Base-by-base conservation (phyloP, 2,888 invertebrate genomes). In the Ceraclea dissimilis region DNA sequence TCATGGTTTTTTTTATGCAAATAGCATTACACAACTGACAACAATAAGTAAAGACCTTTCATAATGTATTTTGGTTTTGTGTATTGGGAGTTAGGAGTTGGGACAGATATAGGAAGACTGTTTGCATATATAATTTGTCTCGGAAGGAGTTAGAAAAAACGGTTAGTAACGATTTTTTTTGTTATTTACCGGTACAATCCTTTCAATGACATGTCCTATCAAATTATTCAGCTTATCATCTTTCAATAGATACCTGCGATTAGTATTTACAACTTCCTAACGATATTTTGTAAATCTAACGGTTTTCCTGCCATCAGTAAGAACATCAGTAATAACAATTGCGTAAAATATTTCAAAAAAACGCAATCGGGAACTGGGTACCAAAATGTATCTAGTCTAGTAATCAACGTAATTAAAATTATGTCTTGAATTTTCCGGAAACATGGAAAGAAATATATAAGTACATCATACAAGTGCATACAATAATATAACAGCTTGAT, bases 1-100 rank as follows among this genome's bases (percentile, higher is more conserved):
- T 62, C 59, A 60, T 53, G 61, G 57, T 58, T 62, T 61, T 60
- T 59, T 59, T 62, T 62, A 62, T 62, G 61, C 61, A 62, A 62
- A 62, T 62, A 57, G 54, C 51, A 60, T 56, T 46, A 60, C 60
- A 56, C 60, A 51, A 56, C 48, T 57, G 59, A 54, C 52, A 57
- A 61, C 61, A 61, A 61, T 59, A 52, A 59, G 57, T 19, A 47
- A 51, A 53, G 57, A 59, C 51, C 59, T 52, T 61, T 61, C 55
- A 50, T 50, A 52, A n/a, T n/a, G n/a, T n/a, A n/a, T n/a, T n/a
- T n/a, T n/a, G n/a, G n/a, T n/a, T n/a, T n/a, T 59, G 54, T 57
- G 56, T 26, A 26, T 26, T 33, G 34, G 31, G 49, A 46, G 46
- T 49, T 50, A 57, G 54, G 20, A 48, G 49, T 39, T 21, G 43